Conservation (phyloP, 2,888 invertebrate genomes). For the Sphaeridia pumilis region DNA sequence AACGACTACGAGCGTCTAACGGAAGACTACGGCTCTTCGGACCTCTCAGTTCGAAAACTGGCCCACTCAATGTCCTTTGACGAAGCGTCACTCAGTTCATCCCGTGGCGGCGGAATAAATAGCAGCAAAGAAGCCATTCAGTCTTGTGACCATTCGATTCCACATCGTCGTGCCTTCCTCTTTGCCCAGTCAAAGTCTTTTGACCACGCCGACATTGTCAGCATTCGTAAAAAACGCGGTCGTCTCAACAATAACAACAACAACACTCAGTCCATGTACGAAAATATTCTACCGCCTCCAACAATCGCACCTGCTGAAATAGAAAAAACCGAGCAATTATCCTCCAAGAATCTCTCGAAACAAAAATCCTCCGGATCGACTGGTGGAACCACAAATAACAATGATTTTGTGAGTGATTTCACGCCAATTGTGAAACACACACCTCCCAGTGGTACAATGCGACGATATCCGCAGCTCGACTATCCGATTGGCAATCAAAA, state of each 20-base stretch:
- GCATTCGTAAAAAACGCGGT: not conserved
- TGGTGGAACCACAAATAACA: constrained; percentile 2
- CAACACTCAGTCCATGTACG: constrained; percentile 16
- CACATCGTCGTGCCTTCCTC: constrained; percentile 14
- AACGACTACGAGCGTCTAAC: constrained; percentile 23
- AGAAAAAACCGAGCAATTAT: too few species aligned
- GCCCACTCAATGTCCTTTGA: constrained; percentile 25
- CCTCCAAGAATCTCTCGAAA: too few species aligned
- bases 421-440: constrained; percentile 7
- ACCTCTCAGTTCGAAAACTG: constrained; percentile 19
- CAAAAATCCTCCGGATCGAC: not conserved
- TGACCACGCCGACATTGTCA: constrained; percentile 15
- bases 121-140: not conserved
- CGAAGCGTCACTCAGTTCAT: constrained; percentile 9
- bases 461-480: not conserved
- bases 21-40: constrained; percentile 21
- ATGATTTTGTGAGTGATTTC: constrained; percentile 9
- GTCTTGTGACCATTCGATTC: not conserved
- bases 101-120: not conserved
- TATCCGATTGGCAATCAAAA: not conserved
- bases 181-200: constrained; percentile 25
- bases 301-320: too few species aligned
- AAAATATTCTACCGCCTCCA: constrained; percentile 6
- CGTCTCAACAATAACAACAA: constrained; percentile 4
- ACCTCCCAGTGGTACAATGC: not conserved